Evolutionary conservation across 2,888 invertebrate genomes (phyloP).

Genomic region (Eurytoma californica): DNA sequence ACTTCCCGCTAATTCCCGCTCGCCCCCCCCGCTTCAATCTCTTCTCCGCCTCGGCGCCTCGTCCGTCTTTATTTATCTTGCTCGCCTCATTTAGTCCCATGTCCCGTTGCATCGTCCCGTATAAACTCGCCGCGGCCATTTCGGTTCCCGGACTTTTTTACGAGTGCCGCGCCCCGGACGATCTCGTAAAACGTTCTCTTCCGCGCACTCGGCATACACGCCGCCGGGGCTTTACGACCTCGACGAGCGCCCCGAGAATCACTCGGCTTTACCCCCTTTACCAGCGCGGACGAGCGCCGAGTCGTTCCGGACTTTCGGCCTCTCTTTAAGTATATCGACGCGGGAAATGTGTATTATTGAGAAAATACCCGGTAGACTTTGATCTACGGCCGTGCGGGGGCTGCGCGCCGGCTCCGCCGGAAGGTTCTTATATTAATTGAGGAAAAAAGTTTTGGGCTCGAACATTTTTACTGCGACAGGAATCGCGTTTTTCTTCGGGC

Average conservation of each 20-base stretch:
- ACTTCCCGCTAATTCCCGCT: conserved; percentile 25
- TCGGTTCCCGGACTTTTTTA: conserved; percentile 34
- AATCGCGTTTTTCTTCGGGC: too few species aligned
- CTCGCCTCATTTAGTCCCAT: conserved; percentile 34
- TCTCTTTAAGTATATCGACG: conserved; percentile 1
- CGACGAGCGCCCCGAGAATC: conserved; percentile 6
- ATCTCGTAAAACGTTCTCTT: conserved; percentile 44
- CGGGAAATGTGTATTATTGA: conserved; percentile 3
- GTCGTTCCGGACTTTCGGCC: not conserved
- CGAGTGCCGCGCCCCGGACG: conserved; percentile 22
- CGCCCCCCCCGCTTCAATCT: conserved; percentile 28
- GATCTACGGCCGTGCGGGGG: not conserved
- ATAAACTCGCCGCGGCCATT: conserved; percentile 18
- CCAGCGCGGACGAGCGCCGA: not conserved
- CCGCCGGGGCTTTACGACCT: not conserved
- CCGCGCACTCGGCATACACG: conserved; percentile 11
- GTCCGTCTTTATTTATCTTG: conserved; percentile 44
- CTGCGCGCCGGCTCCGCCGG: too few species aligned
- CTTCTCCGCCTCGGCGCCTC: not conserved
- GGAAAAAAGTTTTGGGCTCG: too few species aligned
- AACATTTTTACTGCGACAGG: too few species aligned
- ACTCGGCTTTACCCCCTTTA: not conserved
- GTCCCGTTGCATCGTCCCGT: not conserved
- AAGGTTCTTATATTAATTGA: too few species aligned
- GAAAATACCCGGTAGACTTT: not conserved